Evolutionary conservation across 1,140 invertebrate species (phyloP), one percentile per base, ranked within the genome.

Genomic region (Octopus bimaculoides): DNA sequence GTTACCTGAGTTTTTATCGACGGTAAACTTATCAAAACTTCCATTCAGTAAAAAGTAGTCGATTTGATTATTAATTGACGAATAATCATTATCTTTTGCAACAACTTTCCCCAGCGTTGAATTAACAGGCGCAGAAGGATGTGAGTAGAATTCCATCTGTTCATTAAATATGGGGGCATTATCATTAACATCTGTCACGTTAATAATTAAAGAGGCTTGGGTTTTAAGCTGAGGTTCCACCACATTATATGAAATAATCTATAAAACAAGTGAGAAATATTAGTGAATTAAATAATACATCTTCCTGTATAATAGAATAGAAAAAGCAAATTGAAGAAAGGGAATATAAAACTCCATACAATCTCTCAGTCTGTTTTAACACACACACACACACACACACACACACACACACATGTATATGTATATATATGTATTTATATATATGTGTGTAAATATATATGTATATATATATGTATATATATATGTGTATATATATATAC

Each of bases 1-100:
- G 20, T 75, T 61, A 77, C 79, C 79, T 80, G 79, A 66, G 5
- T 77, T 41, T 14, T 52, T 52, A 55, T 77, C 75, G 17, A 80
- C 9, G 17, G 52, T 20, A 77, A 80, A 80, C 61, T 80, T 80
- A 14, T 74, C 79, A 54, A 66, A 77, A 41, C 75, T 75, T 14
- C 79, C 79, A 41, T 26, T 17, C 17, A 52, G 5, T 6, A 76
- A 52, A 26, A 80, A 54, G 56, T 80, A 80, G n/a, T 74, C 69
- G 55, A 80, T 73, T 56, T 71, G 54, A 56, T 80, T 77, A 71
- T 80, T 77, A 56, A 71, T 53, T 5, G 7, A 20, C 5, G 79
- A 41, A 52, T 26, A 12, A 53, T 80, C 79, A 10, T 41, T 26
- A 71, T 80, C 79, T 41, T 5, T 56, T 14, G 79, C 79, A 53